Conservation (phyloP, 2,113 vertebrate genomes). For the Procapra przewalskii region DNA sequence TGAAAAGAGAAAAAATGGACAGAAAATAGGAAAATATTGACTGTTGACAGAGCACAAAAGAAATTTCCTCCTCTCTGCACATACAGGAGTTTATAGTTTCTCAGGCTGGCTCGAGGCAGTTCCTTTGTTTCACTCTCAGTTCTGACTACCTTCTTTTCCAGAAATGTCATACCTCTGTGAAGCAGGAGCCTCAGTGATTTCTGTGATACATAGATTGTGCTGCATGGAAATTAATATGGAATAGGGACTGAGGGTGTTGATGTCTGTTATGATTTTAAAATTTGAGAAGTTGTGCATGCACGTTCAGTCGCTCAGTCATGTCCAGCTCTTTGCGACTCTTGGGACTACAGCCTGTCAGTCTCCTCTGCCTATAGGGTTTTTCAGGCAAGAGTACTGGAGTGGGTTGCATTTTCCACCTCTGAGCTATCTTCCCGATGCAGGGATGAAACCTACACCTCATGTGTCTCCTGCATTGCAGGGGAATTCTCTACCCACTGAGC, state of each 20-base stretch:
- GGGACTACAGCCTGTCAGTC: not conserved
- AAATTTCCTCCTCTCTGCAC: not conserved
- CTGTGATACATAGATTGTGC: not conserved
- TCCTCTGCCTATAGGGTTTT: not conserved
- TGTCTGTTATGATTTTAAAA: constrained; percentile 30
- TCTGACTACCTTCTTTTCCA: not conserved
- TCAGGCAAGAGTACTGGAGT: not conserved
- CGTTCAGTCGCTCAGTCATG: not conserved
- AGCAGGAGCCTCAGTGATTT: not conserved
- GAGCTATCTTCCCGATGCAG: not conserved
- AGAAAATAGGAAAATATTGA: not conserved
- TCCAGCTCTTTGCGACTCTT: not conserved
- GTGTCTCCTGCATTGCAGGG: not conserved
- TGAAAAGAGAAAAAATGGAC: not conserved
- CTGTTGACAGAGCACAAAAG: not conserved
- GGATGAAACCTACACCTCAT: not conserved
- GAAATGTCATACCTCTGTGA: not conserved
- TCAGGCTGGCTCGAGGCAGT: not conserved
- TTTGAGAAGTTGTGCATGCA: not conserved
- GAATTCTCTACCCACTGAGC: not conserved
- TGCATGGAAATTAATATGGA: not conserved
- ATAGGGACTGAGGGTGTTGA: not conserved
- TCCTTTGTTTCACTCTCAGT: not conserved
- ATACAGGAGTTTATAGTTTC: not conserved
- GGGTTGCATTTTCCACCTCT: not conserved